A percentile compares a stretch with the other conserved stretches of the same genome.
These are phyloP conservation scores for Lysandra coridon DNA, from an alignment of 2,888 invertebrate species.

Conservation along the genomic window DNA sequence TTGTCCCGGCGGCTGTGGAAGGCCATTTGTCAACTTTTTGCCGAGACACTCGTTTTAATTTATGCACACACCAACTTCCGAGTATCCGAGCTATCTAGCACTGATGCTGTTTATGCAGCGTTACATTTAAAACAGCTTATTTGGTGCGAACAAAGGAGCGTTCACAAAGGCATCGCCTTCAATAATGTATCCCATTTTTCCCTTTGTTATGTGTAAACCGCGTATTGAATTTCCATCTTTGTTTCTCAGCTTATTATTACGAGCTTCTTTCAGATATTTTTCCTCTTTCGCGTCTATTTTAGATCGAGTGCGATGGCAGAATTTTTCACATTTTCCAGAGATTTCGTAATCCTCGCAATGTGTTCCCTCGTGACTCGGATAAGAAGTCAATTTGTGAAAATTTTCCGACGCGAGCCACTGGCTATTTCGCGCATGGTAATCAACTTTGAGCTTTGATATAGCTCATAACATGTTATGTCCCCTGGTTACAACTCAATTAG, in stretches of 20 bases:
- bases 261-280: conserved; percentile 12
- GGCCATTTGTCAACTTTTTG: conserved; percentile 79
- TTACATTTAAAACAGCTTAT: conserved; percentile 25
- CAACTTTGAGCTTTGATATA: conserved; percentile 12
- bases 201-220: conserved; percentile 26
- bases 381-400: conserved; percentile 11
- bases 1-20: conserved; percentile 70
- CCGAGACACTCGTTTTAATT: conserved; percentile 77
- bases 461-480: not conserved
- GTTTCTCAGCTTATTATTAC: conserved; percentile 22
- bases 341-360: conserved; percentile 15
- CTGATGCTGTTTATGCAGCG: conserved; percentile 41
- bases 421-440: not conserved
- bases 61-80: conserved; percentile 74
- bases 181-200: conserved; percentile 29
- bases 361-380: not conserved
- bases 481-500: conserved; percentile 26
- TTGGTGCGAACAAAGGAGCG: conserved; percentile 25
- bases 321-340: conserved; percentile 6
- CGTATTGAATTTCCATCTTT: conserved; percentile 29
- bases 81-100: conserved; percentile 67
- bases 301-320: not conserved
- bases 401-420: not conserved
- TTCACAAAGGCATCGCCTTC: conserved; percentile 19
- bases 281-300: not conserved